A percentile compares a stretch with the other conserved stretches of the same genome.
phyloP scores from a whole-genome alignment of 2,113 vertebrate genomes.

The Ophiodon elongatus region DNA sequence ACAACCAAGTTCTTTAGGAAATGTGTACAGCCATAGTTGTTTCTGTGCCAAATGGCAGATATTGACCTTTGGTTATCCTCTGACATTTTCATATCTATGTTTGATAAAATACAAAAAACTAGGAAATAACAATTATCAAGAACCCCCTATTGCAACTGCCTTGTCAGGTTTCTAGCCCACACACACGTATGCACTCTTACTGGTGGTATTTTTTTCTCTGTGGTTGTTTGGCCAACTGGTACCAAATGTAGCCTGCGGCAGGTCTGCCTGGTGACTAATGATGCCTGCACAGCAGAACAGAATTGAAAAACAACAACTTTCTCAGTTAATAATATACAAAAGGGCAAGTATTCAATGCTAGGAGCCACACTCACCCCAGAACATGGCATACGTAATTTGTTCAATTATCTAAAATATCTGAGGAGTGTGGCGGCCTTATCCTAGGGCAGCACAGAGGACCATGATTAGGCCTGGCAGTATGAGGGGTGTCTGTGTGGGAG shows the following conservation, averaged over 20 bases:
- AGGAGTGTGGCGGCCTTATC: conserved; percentile 61
- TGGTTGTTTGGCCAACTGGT: conserved; percentile 46
- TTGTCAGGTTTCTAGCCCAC: conserved; percentile 15
- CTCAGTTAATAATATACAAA: conserved; percentile 66
- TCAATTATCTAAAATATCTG: conserved; percentile 80
- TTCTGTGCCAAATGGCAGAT: not conserved
- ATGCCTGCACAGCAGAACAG: conserved; percentile 55
- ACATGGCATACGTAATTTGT: conserved; percentile 74
- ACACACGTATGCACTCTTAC: conserved; percentile 3
- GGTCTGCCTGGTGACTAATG: conserved; percentile 67
- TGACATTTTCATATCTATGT: conserved; percentile 6
- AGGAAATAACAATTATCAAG: not conserved
- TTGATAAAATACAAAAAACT: not conserved
- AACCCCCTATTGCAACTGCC: not conserved
- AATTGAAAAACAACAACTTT: conserved; percentile 64
- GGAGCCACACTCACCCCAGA: conserved; percentile 71
- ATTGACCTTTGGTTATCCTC: conserved; percentile 3
- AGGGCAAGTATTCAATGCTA: conserved; percentile 59
- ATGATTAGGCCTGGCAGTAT: conserved; percentile 65
- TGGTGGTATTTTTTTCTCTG: not conserved
- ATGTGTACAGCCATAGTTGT: not conserved
- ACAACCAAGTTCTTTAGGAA: not conserved
- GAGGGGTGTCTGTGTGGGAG: conserved; percentile 14
- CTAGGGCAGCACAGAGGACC: conserved; percentile 53
- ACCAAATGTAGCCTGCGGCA: conserved; percentile 50